Conservation (phyloP, 2,888 invertebrate genomes). For the Ormyrus labotus region DNA sequence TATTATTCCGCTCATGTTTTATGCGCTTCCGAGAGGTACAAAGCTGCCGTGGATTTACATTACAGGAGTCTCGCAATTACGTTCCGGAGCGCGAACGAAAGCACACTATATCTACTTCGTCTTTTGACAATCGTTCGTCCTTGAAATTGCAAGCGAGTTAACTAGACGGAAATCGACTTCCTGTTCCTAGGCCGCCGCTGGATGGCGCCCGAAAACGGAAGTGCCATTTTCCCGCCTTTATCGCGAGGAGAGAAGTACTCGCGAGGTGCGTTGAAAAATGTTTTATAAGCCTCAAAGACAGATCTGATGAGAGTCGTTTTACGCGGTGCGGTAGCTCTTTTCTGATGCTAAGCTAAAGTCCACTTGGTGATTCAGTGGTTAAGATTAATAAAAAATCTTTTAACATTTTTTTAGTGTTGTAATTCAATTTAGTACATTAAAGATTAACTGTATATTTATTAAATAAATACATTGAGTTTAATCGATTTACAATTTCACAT, state of each 20-base stretch:
- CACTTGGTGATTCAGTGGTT: too few relatives aligned
- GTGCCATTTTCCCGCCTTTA: conserved; percentile 3
- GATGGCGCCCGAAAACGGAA: conserved; percentile 22
- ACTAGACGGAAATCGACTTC: conserved; percentile 56
- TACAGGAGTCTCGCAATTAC: conserved; percentile 18
- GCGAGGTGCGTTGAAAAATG: conserved; percentile 9
- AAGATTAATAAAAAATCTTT: too few relatives aligned
- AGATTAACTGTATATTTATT: too few relatives aligned
- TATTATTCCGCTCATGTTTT: conserved; percentile 25
- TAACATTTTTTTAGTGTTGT: too few relatives aligned
- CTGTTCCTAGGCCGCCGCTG: neutral
- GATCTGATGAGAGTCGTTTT: neutral
- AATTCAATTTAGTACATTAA: too few relatives aligned
- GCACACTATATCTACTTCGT: neutral
- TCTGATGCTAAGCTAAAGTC: neutral
- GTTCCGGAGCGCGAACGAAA: conserved; percentile 4
- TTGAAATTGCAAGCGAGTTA: conserved; percentile 56
- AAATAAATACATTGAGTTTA: too few relatives aligned
- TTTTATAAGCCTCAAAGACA: neutral
- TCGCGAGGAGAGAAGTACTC: neutral
- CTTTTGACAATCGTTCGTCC: conserved; percentile 52
- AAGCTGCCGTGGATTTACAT: conserved; percentile 4
- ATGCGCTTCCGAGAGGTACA: conserved; percentile 19
- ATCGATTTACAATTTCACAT: too few relatives aligned
- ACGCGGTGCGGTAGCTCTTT: neutral